Base-by-base conservation (phyloP, 2,113 vertebrate species). In the Microtus ochrogaster region DNA sequence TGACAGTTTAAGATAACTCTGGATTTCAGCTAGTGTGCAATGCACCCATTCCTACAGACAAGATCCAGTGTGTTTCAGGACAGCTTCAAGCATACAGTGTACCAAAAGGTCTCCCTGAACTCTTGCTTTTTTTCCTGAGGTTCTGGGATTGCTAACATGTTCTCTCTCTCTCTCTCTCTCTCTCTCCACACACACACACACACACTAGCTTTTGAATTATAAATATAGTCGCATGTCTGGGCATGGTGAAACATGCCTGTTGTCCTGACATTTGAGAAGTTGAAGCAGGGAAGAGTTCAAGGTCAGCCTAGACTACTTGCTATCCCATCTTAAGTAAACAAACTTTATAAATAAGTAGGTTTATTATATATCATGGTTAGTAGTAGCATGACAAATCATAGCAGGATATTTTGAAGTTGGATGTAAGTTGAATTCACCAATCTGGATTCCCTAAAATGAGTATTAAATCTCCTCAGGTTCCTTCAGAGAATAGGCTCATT, bases 401-500 rank as follows among this genome's bases (percentile, higher is more conserved):
- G 41, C 30, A 82, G 92, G 58, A 84, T 49, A 91, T 89, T 97
- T 92, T 95, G 55, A 96, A 94, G 58, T 81, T 94, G 55, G 63
- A 52, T 61, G 21, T 76, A 92, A 94, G 86, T 63, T 95, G 24
- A 97, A 94, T 94, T 89, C 33, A 44, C 92, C 96, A 94, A 97
- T 95, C 65, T 94, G 66, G 92, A 91, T 96, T 96, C 49, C 19
- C 77, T 94, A 68, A 96, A 95, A 94, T 47, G 58, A 96, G 66
- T 78, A 90, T 97, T 89, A 92, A 96, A 70, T 96, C 94, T 96
- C 28, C 76, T 96, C 94, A 89, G 89, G 77, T 96, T 97, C 78
- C 91, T 95, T 91, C 63, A 83, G 85, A 95, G 68, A 96, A 95
- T n/a, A 97, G 96, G 73, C 91, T 98, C 97, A 94, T 97, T 96